phyloP scores from a whole-genome alignment of 2,888 invertebrate genomes.

The Torymus auratus region DNA sequence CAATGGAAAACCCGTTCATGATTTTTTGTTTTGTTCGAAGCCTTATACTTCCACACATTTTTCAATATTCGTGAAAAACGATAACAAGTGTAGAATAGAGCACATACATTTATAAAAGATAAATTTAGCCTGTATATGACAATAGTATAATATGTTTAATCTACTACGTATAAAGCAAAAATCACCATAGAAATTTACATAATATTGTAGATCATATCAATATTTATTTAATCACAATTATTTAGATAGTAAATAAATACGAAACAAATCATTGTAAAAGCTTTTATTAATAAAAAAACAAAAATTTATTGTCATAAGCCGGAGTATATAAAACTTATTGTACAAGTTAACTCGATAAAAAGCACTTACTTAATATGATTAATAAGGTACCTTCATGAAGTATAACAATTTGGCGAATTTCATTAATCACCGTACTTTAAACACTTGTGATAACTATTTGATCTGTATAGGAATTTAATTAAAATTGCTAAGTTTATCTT shows the following conservation, averaged over 20 bases:
- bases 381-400: conserved; percentile 74
- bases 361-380: conserved; percentile 33
- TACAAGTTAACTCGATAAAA: conserved; percentile 19
- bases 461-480: not conserved
- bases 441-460: conserved; percentile 32
- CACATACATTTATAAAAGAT: conserved; percentile 3
- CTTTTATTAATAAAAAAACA: conserved; percentile 19
- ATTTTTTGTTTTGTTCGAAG: conserved; percentile 35
- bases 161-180: not conserved
- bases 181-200: too few species aligned
- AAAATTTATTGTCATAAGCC: conserved; percentile 20
- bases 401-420: conserved; percentile 68
- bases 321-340: conserved; percentile 27
- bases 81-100: conserved; percentile 2
- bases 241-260: too few species aligned
- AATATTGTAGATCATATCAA: too few species aligned
- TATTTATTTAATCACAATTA: too few species aligned
- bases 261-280: not conserved
- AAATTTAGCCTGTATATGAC: conserved; percentile 1
- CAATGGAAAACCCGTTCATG: conserved; percentile 31
- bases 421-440: conserved; percentile 43
- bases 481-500: not conserved
- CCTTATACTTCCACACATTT: conserved; percentile 34
- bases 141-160: not conserved
- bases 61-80: conserved; percentile 18